phyloP scores from a whole-genome alignment of 2,113 vertebrate species.

The Cyprinodon brontotheroides region DNA sequence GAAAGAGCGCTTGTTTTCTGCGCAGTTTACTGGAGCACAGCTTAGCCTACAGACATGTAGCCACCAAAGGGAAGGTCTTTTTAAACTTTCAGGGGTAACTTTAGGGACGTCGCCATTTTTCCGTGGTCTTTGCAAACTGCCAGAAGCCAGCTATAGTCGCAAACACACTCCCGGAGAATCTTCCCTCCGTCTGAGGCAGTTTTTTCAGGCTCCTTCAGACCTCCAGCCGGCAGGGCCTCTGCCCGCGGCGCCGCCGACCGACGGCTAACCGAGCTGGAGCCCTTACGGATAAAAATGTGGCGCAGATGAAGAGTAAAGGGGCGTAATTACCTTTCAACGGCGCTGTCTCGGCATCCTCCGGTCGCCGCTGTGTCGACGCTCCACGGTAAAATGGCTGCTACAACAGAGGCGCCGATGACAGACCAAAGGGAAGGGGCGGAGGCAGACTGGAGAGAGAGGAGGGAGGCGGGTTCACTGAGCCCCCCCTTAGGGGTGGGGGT shows the following conservation, averaged over 20 bases:
- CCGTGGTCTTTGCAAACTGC: constrained; percentile 32
- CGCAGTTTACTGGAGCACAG: not conserved
- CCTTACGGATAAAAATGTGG: not conserved
- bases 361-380: constrained; percentile 52
- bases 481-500: constrained; percentile 55
- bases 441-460: constrained; percentile 45
- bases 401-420: constrained; percentile 63
- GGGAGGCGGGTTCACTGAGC: constrained; percentile 54
- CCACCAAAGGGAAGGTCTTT: not conserved
- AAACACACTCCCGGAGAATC: constrained; percentile 32
- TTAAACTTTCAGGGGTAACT: constrained; percentile 39
- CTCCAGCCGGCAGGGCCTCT: constrained; percentile 6
- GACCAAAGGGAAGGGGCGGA: constrained; percentile 55
- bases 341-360: constrained; percentile 58
- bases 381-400: constrained; percentile 76
- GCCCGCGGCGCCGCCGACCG: not conserved
- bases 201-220: constrained; percentile 18
- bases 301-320: not conserved
- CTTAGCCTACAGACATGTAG: too few species aligned
- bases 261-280: not conserved
- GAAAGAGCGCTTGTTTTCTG: not conserved
- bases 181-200: constrained; percentile 45
- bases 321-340: constrained; percentile 59
- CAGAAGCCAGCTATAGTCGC: constrained; percentile 23
- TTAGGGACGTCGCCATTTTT: constrained; percentile 46